Evolutionary conservation across 2,888 invertebrate species (phyloP).

Genomic region (Caenorhabditis sinica): DNA sequence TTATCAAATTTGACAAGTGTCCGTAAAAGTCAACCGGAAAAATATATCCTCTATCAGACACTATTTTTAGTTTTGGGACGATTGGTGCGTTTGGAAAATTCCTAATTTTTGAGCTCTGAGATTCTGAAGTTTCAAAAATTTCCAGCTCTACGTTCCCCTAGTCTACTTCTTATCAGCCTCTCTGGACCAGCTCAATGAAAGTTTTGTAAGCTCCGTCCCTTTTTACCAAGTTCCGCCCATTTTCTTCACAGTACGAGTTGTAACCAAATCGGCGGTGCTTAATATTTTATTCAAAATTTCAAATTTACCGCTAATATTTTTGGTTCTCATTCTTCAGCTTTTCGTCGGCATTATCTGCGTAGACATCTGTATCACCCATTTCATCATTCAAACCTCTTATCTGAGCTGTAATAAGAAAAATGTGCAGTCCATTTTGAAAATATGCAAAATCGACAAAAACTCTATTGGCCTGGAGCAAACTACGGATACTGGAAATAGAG

Average conservation of each 20-base stretch:
- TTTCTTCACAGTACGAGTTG: no score
- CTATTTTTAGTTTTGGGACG: not conserved
- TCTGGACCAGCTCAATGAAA: not conserved
- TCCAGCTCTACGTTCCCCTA: constrained; percentile 3
- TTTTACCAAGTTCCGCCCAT: no score
- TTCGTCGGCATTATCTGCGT: not conserved
- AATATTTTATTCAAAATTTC: no score
- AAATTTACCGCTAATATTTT: not conserved
- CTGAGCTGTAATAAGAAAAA: constrained; percentile 13
- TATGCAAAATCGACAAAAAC: not conserved
- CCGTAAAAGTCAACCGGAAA: constrained; percentile 4
- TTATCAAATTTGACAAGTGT: not conserved
- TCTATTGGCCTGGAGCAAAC: no score
- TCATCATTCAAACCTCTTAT: constrained; percentile 5
- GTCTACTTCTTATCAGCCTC: not conserved
- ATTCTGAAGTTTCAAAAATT: not conserved
- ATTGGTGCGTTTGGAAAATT: not conserved
- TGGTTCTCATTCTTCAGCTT: not conserved
- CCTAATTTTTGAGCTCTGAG: not conserved
- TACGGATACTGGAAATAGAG: no score
- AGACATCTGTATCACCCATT: constrained; percentile 6
- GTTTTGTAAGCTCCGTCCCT: not conserved
- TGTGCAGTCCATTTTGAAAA: not conserved
- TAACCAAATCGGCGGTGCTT: no score
- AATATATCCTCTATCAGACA: constrained; percentile 18